phyloP scores from a whole-genome alignment of 2,888 invertebrate species.

The Stenodera caucasica region DNA sequence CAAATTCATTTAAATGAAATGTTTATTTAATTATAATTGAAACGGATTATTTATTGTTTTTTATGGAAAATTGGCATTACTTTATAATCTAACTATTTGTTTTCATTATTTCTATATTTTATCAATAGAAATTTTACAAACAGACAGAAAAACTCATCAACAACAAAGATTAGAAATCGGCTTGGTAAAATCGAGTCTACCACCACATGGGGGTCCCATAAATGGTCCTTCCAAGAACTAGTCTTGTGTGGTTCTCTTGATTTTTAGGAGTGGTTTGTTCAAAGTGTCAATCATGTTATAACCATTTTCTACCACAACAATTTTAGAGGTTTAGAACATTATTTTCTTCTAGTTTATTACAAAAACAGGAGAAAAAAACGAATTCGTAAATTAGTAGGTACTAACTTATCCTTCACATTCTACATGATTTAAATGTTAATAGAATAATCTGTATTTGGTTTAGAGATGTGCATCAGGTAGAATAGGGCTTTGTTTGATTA shows the following conservation, averaged over 20 bases:
- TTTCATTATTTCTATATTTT: too few species aligned
- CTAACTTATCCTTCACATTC: too few species aligned
- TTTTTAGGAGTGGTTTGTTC: constrained; percentile 22
- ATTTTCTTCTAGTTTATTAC: neutral
- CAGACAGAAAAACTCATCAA: constrained; percentile 11
- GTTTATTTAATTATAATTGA: too few species aligned
- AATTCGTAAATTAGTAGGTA: too few species aligned
- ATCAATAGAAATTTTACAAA: too few species aligned
- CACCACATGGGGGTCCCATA: constrained; percentile 25
- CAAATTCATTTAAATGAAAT: too few species aligned
- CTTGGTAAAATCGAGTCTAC: constrained; percentile 19
- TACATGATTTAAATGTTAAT: too few species aligned
- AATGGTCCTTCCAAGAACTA: constrained; percentile 27
- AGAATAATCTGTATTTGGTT: constrained; percentile 28
- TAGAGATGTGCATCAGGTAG: constrained; percentile 34
- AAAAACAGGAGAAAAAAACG: too few species aligned
- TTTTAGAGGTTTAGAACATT: neutral
- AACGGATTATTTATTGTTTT: too few species aligned
- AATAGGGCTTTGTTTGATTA: constrained; percentile 27
- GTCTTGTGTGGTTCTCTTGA: constrained; percentile 13
- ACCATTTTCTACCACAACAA: neutral
- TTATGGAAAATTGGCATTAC: too few species aligned
- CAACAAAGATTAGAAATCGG: constrained; percentile 21
- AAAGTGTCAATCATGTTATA: constrained; percentile 24
- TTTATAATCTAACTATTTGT: too few species aligned